Evolutionary conservation across 1,140 invertebrate genomes (phyloP), one percentile per base, ranked within the genome.

Genomic region (Drosophila saltans): DNA sequence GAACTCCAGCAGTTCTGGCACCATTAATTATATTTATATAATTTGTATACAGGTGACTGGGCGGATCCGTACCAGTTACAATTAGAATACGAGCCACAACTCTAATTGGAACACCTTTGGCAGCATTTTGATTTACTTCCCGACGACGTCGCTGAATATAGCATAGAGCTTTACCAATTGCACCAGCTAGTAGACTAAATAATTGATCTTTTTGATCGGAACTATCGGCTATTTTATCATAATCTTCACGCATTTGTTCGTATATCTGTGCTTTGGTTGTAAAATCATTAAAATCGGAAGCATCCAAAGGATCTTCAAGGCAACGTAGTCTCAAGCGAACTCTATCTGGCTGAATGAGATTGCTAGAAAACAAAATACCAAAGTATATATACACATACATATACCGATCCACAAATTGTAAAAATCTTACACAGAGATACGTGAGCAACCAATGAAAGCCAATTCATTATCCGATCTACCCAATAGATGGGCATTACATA

Each of bases 81-180:
- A 63, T 36, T 3, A 63, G n/a, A 1, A 63, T 6, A 28, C 41
- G 61, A 6, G n/a, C 61, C 43, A 52, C 41, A 6, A 52, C 39
- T 11, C 36, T 40, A 0, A 24, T 2, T 5, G 11, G 8, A 0
- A 40, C 0, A 5, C 57, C 57, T 16, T 40, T 40, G 1, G 8
- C 26, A 2, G 6, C 7, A 11, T 5, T 4, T 2, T 0, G 0
- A 2, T 3, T 3, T 7, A 63, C 52, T 21, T 63, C 41, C 2
- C 61, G 61, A 1, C 61, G 61, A n/a, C 61, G 61, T 3, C 43
- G 41, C 9, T 63, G 43, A 3, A 66, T 66, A 33, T 56, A 56
- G 11, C 33, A 28, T 2, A 66, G 11, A 1, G 48, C 63, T 7
- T 52, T 36, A 3, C 21, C 63, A 5, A 66, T 36, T 4, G 36